Evolutionary conservation across 1,140 invertebrate genomes (phyloP), one percentile per base, ranked within the genome.

Genomic region (Drosophila azteca): DNA sequence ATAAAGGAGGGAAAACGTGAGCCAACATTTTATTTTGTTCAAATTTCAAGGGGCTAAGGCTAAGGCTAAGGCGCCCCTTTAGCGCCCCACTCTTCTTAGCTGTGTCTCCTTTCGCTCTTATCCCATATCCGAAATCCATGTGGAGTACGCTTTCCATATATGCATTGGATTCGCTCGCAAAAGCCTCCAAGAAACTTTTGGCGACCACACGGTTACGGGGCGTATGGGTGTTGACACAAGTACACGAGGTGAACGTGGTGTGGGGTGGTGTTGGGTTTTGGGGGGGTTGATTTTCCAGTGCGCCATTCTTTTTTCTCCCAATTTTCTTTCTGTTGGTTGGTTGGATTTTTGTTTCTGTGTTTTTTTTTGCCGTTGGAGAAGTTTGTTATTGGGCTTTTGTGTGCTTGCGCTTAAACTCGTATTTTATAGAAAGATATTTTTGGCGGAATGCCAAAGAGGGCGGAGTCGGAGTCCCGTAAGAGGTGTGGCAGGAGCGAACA

Each of bases 391-490:
- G 75, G 83, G 70, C 79, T 88, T 88, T 88, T 78, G 67, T 66
- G 73, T 58, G 76, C 79, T 64, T 66, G 78, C 53, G 83, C 79
- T 88, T 88, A 83, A 88, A 59, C 79, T 88, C 83, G 83, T 88
- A 87, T 88, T 83, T 87, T 88, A 88, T 87, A 82, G 79, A 87
- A 87, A 88, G 83, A 88, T 87, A 87, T 87, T 87, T 81, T 83
- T 87, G 83, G 83, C 83, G 52, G 62, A 51, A 57, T 79, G 75
- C 83, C 83, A 87, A 69, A 11, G 6, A 17, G 57, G 29, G 44
- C 8, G 35, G 35, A 39, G 35, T 39, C 31, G 57, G 57, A 39
- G 35, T 39, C 35, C 35, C 35, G 41, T 2, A 50, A 17, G 17
- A 20, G 7, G 35, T 9, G 29, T 8, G 8, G 20, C 35, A 13